Percentiles rank a stretch among this genome's conserved stretches.
phyloP scores from a whole-genome alignment of 2,113 vertebrate genomes.

The Bubo blakistoni region DNA sequence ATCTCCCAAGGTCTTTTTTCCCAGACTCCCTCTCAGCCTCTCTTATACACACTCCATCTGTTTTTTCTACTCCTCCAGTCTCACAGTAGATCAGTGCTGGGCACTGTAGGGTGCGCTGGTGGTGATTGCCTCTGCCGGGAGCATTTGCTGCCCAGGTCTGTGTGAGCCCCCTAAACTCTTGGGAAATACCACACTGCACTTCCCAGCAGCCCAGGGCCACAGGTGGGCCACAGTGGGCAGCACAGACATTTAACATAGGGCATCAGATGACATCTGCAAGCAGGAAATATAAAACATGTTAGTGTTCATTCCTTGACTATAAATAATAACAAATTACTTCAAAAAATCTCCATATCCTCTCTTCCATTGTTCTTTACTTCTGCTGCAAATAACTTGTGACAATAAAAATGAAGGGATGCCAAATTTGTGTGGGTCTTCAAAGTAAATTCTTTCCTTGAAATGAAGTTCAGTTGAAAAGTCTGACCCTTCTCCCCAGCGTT shows the following conservation, averaged over 20 bases:
- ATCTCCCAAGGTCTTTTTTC: neutral
- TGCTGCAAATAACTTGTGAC: neutral
- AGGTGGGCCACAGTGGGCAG: neutral
- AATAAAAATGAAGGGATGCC: constrained; percentile 43
- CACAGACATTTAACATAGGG: accelerated
- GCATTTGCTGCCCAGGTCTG: neutral
- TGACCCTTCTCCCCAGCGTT: neutral
- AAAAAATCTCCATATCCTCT: neutral
- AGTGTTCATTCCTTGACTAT: neutral
- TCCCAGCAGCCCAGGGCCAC: neutral
- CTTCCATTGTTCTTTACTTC: constrained; percentile 44
- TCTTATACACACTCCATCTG: neutral
- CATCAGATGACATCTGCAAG: neutral
- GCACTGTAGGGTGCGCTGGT: neutral
- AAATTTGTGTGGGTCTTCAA: constrained; percentile 9
- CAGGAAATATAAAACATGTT: neutral
- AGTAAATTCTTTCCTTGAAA: constrained; percentile 10
- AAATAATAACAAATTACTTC: neutral
- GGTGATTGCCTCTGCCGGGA: neutral
- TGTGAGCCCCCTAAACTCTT: neutral
- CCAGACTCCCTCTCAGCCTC: neutral
- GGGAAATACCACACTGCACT: neutral
- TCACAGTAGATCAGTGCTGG: neutral
- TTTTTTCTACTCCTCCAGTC: neutral
- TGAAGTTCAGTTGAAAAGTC: neutral